A percentile compares a stretch with the other conserved stretches of the same genome.
Evolutionary conservation across 1,140 invertebrate species (phyloP).

Genomic region (Sitodiplosis mosellana): DNA sequence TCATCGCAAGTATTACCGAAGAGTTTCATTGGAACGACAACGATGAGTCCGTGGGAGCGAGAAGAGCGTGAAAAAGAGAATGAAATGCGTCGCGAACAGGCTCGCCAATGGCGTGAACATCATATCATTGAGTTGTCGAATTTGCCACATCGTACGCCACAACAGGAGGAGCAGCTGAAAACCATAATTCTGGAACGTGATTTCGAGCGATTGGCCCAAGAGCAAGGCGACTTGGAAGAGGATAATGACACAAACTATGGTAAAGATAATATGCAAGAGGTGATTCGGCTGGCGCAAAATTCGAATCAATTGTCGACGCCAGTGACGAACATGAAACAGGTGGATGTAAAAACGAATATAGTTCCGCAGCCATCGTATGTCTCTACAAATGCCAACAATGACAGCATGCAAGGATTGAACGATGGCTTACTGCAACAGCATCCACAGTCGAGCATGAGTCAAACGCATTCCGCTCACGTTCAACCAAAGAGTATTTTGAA

Average conservation of each 20-base stretch:
- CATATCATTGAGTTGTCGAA: slow-evolving; percentile 59
- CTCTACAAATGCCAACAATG: not conserved
- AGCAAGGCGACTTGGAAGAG: slow-evolving; percentile 54
- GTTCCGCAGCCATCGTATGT: slow-evolving; percentile 5
- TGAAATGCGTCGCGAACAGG: slow-evolving; percentile 21
- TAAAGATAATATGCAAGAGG: slow-evolving; percentile 25
- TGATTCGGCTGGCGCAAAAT: slow-evolving; percentile 13
- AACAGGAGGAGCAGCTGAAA: slow-evolving; percentile 72
- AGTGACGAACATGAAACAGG: slow-evolving; percentile 19
- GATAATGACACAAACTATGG: slow-evolving; percentile 41
- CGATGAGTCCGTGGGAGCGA: slow-evolving; percentile 69
- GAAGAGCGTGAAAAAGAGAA: slow-evolving; percentile 67
- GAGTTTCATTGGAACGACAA: slow-evolving; percentile 12
- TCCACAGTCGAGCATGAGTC: no score
- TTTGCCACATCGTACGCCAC: slow-evolving; percentile 44
- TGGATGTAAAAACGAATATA: slow-evolving; percentile 16
- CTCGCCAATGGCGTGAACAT: slow-evolving; percentile 52
- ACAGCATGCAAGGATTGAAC: not conserved
- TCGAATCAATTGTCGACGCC: slow-evolving; percentile 20
- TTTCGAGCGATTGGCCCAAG: slow-evolving; percentile 70
- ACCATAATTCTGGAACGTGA: slow-evolving; percentile 70
- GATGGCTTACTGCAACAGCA: not conserved
- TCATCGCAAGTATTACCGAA: not conserved
- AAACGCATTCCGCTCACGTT: slow-evolving; percentile 5
- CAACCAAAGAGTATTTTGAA: slow-evolving; percentile 25